A percentile compares a stretch with the other conserved stretches of the same genome.
Conservation (phyloP, 2,113 vertebrate species). For the Lates calcarifer region DNA sequence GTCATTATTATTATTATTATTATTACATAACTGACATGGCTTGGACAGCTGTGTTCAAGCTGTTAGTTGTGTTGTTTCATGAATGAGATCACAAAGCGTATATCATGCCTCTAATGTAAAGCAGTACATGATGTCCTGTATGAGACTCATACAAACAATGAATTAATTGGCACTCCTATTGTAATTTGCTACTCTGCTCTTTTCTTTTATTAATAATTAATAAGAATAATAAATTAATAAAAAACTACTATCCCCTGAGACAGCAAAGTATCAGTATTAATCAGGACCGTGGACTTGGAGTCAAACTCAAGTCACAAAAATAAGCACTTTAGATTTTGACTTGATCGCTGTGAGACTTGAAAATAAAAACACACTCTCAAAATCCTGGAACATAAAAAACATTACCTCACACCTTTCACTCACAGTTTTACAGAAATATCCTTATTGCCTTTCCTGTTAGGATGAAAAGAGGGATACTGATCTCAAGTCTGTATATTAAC, state of each 20-base stretch:
- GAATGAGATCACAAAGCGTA: slow-evolving; percentile 2
- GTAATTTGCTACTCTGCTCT: neutral
- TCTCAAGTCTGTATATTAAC: too few relatives aligned
- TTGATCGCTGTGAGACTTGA: neutral
- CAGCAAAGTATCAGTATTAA: neutral
- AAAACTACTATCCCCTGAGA: neutral
- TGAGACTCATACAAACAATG: slow-evolving; percentile 4
- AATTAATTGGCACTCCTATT: neutral
- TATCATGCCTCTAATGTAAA: neutral
- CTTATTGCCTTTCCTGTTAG: too few relatives aligned
- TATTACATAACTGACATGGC: slow-evolving; percentile 43
- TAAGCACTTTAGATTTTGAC: neutral
- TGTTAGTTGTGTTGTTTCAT: neutral
- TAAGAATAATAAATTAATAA: slow-evolving; percentile 23
- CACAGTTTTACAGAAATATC: too few relatives aligned
- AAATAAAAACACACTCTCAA: neutral
- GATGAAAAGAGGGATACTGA: too few relatives aligned
- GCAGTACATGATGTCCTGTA: neutral
- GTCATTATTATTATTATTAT: slow-evolving; percentile 53
- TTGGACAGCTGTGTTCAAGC: neutral
- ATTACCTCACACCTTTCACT: too few relatives aligned
- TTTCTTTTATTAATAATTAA: slow-evolving; percentile 1
- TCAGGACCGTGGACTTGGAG: neutral
- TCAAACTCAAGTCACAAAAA: neutral
- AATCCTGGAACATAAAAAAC: neutral